Percentiles rank a stretch among this genome's conserved stretches.
Conservation (phyloP, 2,888 invertebrate species). For the Tipula vernalis region DNA sequence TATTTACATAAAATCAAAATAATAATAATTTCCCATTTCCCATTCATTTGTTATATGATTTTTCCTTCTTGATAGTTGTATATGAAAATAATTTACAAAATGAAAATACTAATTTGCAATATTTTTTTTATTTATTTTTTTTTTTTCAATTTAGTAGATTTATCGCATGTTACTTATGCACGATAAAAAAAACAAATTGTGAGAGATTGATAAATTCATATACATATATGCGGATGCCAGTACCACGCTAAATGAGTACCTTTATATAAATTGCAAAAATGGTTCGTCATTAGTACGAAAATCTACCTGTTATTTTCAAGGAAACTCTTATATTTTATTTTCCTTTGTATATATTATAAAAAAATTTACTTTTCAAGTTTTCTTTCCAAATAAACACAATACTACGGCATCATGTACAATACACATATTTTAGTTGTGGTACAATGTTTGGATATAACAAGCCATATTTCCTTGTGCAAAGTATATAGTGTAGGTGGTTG, state of each 20-base stretch:
- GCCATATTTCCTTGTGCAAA: not conserved
- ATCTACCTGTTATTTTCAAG: not conserved
- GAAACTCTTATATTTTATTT: not conserved
- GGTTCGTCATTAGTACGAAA: not conserved
- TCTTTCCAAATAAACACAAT: not conserved
- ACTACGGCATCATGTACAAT: not conserved
- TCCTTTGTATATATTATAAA: not conserved
- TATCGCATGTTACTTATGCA: not conserved
- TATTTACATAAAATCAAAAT: slow-evolving; percentile 4
- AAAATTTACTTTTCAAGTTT: not conserved
- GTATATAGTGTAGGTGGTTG: not conserved
- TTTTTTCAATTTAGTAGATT: not conserved
- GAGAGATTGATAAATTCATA: not conserved
- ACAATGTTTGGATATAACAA: not conserved
- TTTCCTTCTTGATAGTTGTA: not conserved
- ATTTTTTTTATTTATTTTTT: no score
- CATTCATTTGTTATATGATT: not conserved
- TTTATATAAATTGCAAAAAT: not conserved
- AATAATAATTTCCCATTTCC: not conserved
- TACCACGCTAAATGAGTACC: not conserved
- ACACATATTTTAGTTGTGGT: not conserved
- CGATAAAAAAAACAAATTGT: not conserved
- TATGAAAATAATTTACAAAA: not conserved
- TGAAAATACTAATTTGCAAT: not conserved
- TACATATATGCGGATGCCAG: not conserved